Evolutionary conservation across 2,888 invertebrate genomes (phyloP).

Genomic region (Ophion costatus): DNA sequence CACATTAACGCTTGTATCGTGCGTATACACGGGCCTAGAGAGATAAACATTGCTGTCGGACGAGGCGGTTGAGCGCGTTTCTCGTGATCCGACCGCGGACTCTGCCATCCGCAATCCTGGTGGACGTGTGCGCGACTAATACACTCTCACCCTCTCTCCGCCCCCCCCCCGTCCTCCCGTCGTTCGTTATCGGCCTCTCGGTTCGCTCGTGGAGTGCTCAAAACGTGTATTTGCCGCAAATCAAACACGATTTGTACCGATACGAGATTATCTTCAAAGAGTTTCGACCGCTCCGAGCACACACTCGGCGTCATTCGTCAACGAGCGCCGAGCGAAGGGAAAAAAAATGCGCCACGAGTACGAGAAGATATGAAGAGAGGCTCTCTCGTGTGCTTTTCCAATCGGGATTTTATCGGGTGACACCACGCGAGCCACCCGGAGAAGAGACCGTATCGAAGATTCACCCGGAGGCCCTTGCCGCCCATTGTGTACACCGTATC

Average conservation of each 20-base stretch:
- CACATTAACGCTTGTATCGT: not conserved
- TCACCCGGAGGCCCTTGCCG: slow-evolving; percentile 25
- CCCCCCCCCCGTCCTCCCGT: not conserved
- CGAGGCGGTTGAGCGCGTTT: slow-evolving; percentile 42
- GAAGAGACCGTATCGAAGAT: slow-evolving; percentile 20
- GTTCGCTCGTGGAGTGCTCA: slow-evolving; percentile 36
- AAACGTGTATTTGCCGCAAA: slow-evolving; percentile 70
- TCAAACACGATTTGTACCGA: slow-evolving; percentile 77
- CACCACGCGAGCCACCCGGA: slow-evolving; percentile 2
- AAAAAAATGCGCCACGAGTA: slow-evolving; percentile 19
- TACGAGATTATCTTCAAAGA: slow-evolving; percentile 79
- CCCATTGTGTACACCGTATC: slow-evolving; percentile 12
- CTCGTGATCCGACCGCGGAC: slow-evolving; percentile 50
- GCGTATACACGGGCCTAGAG: slow-evolving; percentile 25
- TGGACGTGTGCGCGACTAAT: slow-evolving; percentile 63
- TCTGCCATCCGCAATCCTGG: slow-evolving; percentile 59
- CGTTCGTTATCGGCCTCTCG: slow-evolving; percentile 49
- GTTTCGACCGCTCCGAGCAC: slow-evolving; percentile 72
- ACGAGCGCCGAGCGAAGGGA: slow-evolving; percentile 34
- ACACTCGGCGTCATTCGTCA: slow-evolving; percentile 48
- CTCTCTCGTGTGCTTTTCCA: slow-evolving; percentile 31
- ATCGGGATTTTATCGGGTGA: slow-evolving; percentile 54
- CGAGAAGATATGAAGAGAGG: slow-evolving; percentile 46
- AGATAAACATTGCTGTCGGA: slow-evolving; percentile 58
- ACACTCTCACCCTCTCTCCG: slow-evolving; percentile 5